A percentile compares a stretch with the other conserved stretches of the same genome.
Evolutionary conservation across 2,888 invertebrate species (phyloP).

Genomic region (Unio pictorum): DNA sequence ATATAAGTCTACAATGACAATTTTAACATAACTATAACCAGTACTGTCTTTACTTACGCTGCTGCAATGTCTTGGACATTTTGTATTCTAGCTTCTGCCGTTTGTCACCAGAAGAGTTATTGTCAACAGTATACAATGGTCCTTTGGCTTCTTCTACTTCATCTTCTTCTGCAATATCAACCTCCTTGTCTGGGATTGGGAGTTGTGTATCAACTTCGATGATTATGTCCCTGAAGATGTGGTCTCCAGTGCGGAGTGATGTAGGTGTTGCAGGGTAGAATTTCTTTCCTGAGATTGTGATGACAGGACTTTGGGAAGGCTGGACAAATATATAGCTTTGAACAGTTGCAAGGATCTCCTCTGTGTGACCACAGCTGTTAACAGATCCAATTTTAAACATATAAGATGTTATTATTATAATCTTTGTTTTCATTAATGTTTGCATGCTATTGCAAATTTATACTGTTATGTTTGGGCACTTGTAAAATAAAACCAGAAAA

Average conservation of each 20-base stretch:
- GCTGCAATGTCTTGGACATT: slow-evolving; percentile 33
- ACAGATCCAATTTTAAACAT: slow-evolving; percentile 1
- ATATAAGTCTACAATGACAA: too few species aligned
- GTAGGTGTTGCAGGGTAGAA: slow-evolving; percentile 19
- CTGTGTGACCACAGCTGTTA: slow-evolving; percentile 53
- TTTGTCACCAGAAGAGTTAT: slow-evolving; percentile 27
- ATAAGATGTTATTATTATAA: not conserved
- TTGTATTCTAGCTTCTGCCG: slow-evolving; percentile 37
- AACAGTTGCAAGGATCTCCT: slow-evolving; percentile 66
- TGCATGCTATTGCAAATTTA: too few species aligned
- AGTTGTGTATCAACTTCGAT: slow-evolving; percentile 74
- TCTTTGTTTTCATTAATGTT: too few species aligned
- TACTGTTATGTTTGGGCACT: too few species aligned
- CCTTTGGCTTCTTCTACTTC: slow-evolving; percentile 26
- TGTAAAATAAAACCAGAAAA: too few species aligned
- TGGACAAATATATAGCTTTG: slow-evolving; percentile 91
- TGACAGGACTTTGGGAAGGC: slow-evolving; percentile 87
- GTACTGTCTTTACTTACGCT: slow-evolving; percentile 33
- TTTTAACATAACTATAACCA: too few species aligned
- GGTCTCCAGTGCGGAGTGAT: slow-evolving; percentile 86
- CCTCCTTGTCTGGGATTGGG: slow-evolving; percentile 48
- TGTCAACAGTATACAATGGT: slow-evolving; percentile 19
- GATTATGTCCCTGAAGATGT: slow-evolving; percentile 88
- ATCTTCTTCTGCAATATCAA: slow-evolving; percentile 20
- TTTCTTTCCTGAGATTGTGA: slow-evolving; percentile 80